Percentiles rank a stretch among this genome's conserved stretches.
Conservation (phyloP, 2,113 vertebrate species). For the Zosterops lateralis region DNA sequence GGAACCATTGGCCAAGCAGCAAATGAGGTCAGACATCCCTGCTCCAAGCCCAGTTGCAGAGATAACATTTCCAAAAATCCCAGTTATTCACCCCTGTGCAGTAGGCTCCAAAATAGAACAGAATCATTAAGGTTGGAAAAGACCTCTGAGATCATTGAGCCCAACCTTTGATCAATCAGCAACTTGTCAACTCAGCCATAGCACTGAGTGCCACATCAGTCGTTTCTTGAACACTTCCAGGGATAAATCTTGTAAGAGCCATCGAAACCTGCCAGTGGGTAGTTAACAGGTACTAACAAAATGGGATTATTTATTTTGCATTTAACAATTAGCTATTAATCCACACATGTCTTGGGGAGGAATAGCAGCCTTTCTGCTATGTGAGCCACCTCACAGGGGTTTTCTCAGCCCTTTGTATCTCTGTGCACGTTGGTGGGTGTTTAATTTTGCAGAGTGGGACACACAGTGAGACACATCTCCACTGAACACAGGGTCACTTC, state of each 20-base stretch:
- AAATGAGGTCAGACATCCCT: not conserved
- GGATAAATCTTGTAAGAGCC: not conserved
- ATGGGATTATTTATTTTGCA: not conserved
- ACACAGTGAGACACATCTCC: not conserved
- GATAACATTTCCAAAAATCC: not conserved
- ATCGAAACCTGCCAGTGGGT: not conserved
- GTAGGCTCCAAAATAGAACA: not conserved
- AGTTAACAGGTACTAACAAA: not conserved
- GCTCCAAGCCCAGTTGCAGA: not conserved
- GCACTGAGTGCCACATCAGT: not conserved
- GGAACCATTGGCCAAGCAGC: not conserved
- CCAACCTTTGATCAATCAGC: not conserved
- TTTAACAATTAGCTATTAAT: not conserved
- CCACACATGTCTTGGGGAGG: not conserved
- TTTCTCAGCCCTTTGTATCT: not conserved
- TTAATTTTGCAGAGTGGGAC: not conserved
- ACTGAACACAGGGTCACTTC: not conserved
- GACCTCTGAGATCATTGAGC: fast-evolving
- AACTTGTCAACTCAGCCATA: not conserved
- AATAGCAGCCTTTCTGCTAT: not conserved
- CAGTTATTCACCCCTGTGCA: not conserved
- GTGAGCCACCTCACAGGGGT: not conserved
- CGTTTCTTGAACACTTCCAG: not conserved
- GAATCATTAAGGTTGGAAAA: not conserved
- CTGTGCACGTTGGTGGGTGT: not conserved